These are phyloP conservation scores for Vespertilio murinus DNA, from an alignment of 2,797 vertebrate species.

Conservation along the genomic window DNA sequence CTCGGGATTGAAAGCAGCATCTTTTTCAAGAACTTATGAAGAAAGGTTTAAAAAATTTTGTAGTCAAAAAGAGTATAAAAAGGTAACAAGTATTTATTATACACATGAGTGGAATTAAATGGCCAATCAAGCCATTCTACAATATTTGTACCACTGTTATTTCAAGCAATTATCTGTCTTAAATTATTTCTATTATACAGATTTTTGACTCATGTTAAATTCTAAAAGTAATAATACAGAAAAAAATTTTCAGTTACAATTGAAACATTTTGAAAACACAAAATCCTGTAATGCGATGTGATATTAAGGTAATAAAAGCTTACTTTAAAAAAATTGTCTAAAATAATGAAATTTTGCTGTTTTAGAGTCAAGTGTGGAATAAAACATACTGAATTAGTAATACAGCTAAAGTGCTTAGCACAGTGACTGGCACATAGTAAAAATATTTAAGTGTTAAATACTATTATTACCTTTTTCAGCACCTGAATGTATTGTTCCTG, in stretches of 20 bases:
- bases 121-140: neutral
- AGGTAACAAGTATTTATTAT: neutral
- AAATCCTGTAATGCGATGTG: neutral
- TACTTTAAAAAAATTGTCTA: slow-evolving; percentile 33
- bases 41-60: neutral
- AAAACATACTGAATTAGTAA: slow-evolving; percentile 64
- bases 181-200: slow-evolving; percentile 18
- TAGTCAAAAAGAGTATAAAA: neutral
- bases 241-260: neutral
- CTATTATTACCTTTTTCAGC: slow-evolving; percentile 88
- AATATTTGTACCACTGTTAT: neutral
- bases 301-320: slow-evolving; percentile 25
- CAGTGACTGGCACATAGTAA: neutral
- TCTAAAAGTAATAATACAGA: neutral
- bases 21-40: slow-evolving; percentile 36
- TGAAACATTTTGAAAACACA: slow-evolving; percentile 44
- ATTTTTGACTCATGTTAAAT: slow-evolving; percentile 19
- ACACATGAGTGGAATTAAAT: slow-evolving; percentile 7
- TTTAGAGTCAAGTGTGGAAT: neutral
- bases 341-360: neutral
- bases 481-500: slow-evolving; percentile 77
- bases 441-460: slow-evolving; percentile 29
- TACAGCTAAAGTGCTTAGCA: neutral
- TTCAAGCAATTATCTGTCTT: neutral
- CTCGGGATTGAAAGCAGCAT: neutral